Base-by-base conservation (phyloP, 2,888 invertebrate species). In the Drosophila bunnanda region DNA sequence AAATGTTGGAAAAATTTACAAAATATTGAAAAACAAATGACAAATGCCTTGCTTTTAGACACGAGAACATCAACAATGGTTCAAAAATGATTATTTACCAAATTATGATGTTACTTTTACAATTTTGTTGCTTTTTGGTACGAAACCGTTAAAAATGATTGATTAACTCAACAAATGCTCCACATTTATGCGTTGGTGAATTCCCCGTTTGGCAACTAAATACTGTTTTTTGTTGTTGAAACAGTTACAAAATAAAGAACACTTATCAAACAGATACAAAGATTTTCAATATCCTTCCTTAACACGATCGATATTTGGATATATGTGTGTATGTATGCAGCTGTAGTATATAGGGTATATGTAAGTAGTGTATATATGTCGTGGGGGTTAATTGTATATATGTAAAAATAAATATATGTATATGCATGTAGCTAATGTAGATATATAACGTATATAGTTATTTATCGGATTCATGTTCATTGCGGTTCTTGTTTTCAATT, bases 361-460 rank as follows among this genome's bases (percentile, higher is more conserved):
- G 66, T 58, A 61, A 70, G 56, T 71, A 53, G 59, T 76, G 53
- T 76, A 61, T 79, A 75, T 82, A 68, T 65, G 73, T 52, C 55
- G 52, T 44, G 55, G 41, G 58, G 78, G 78, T 81, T 80, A 81
- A 73, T 75, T 75, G 61, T 69, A 55, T 75, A 77, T 72, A 55
- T 75, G 61, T 58, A 22, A 53, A 57, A 57, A 70, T 76, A 76
- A 58, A 75, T 75, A 74, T 58, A 57, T 75, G 44, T 67, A 43
- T 58, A 60, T 75, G 73, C 67, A 58, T 58, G 61, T 73, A 56
- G 56, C 64, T 67, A 55, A 55, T 71, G 77, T 69, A 50, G 32
- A 48, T 61, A 61, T 72, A 66, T 66, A 62, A 76, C 52, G 48
- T 64, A 61, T 62, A 65, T 69, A 55, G 58, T 73, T 44, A 72